Evolutionary conservation across 1,140 invertebrate genomes (phyloP).

Genomic region (Dolichoris vasculosae): DNA sequence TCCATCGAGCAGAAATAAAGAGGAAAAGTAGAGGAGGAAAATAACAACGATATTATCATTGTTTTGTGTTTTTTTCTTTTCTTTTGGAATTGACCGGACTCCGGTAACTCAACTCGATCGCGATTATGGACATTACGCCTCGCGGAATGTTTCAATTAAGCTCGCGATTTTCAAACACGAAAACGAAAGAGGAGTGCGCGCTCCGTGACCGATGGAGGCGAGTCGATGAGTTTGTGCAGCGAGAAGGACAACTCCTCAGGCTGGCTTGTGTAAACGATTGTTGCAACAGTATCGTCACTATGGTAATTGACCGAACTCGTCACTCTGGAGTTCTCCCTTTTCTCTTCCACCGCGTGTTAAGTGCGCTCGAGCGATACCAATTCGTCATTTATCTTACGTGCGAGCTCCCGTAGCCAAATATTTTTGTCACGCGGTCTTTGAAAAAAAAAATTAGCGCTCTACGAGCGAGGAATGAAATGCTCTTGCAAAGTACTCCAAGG

Average conservation of each 20-base stretch:
- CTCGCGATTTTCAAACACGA: neutral
- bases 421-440: neutral
- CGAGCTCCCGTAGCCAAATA: neutral
- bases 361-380: neutral
- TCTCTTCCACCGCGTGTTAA: neutral
- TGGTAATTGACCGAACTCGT: slow-evolving; percentile 50
- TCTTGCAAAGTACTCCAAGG: neutral
- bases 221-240: slow-evolving; percentile 10
- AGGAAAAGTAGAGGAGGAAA: too few species aligned
- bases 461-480: neutral
- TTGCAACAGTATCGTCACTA: slow-evolving; percentile 49
- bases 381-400: slow-evolving; percentile 12
- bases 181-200: slow-evolving; percentile 9
- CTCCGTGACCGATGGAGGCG: neutral
- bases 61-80: slow-evolving; percentile 8
- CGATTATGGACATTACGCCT: neutral
- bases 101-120: neutral
- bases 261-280: slow-evolving; percentile 43
- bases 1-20: neutral
- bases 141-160: slow-evolving; percentile 27
- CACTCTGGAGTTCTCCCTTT: neutral
- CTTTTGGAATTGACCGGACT: neutral
- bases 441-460: neutral
- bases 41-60: neutral
- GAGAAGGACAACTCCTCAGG: slow-evolving; percentile 42